Evolutionary conservation across 92 coral and sea anemone species (phyloP), one percentile per base, ranked within the genome.

Genomic region (Meandrina meandrites): DNA sequence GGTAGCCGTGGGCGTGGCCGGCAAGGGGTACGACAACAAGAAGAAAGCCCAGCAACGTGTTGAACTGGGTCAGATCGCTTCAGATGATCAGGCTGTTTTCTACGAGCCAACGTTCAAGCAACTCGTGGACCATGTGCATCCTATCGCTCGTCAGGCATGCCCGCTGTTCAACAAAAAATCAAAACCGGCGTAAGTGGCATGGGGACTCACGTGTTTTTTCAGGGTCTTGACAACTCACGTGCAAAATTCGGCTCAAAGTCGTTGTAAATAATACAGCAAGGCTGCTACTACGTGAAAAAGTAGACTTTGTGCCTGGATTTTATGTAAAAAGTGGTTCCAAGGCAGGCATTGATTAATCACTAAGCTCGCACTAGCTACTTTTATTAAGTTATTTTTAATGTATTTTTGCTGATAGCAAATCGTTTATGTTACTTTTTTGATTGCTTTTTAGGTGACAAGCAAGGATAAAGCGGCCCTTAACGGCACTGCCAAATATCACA

Each of bases 61-160:
- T 8, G 84, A 86, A 66, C 51, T 86, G 47, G 8, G 36, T 3
- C 28, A 24, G 83, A 86, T 86, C 54, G 89, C 89, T 30, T 45
- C 60, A 27, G 58, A 27, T 12, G 31, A 28, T 1, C 4, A 62
- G 77, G 89, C 77, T 31, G 13, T 78, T 5, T 78, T 86, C 84
- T 48, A 18, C 68, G 22, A 64, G 60, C 9, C 8, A 15, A 27
- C 47, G 32, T 86, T 86, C 71, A 4, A 42, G 2, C 12, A 86
- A 15, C 62, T 86, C 51, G 17, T 0, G 53, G 34, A 79, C 8
- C 47, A 42, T 35, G 77, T 86, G 19, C 36, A 18, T 36, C 79
- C 69, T 1, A 86, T 86, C n/a, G 84, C 82, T 30, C 69, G 37
- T n/a, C 83, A 67, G 1, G 82, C 84, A 30, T 86, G 89, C 60